These are phyloP conservation scores for Cephonodes hylas DNA, from an alignment of 2,888 invertebrate species.

Conservation along the genomic window DNA sequence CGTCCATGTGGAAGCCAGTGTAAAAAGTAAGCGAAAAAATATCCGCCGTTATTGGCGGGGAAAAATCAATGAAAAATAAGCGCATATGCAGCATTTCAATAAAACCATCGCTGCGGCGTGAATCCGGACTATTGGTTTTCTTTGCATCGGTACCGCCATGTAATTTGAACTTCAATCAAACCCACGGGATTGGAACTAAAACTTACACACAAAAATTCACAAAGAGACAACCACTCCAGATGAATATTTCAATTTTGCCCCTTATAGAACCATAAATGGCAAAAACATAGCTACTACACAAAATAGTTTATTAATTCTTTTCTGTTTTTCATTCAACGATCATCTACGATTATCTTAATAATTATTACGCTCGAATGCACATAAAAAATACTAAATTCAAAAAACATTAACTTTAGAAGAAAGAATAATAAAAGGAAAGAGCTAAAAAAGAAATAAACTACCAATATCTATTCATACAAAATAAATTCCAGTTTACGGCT, in stretches of 20 bases:
- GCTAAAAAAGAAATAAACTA: too few relatives aligned
- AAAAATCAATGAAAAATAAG: conserved; percentile 46
- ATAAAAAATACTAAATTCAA: too few relatives aligned
- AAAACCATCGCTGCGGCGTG: conserved; percentile 55
- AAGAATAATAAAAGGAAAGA: too few relatives aligned
- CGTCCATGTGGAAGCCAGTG: not conserved
- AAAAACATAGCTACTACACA: too few relatives aligned
- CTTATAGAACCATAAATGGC: too few relatives aligned
- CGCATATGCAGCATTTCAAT: conserved; percentile 62
- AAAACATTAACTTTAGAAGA: too few relatives aligned
- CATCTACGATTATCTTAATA: too few relatives aligned
- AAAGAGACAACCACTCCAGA: not conserved
- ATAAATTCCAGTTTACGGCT: not conserved
- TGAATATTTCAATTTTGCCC: not conserved
- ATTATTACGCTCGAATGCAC: too few relatives aligned
- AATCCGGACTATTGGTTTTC: conserved; percentile 65
- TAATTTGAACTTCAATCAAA: conserved; percentile 5
- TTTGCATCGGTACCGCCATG: conserved; percentile 34
- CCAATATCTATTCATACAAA: too few relatives aligned
- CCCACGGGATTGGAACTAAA: not conserved
- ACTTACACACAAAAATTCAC: not conserved
- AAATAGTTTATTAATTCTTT: too few relatives aligned
- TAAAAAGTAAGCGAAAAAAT: not conserved
- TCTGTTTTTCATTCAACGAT: too few relatives aligned
- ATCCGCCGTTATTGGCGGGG: not conserved